Evolutionary conservation across 92 coral and sea anemone species (phyloP).

Genomic region (Paragorgia papillata): DNA sequence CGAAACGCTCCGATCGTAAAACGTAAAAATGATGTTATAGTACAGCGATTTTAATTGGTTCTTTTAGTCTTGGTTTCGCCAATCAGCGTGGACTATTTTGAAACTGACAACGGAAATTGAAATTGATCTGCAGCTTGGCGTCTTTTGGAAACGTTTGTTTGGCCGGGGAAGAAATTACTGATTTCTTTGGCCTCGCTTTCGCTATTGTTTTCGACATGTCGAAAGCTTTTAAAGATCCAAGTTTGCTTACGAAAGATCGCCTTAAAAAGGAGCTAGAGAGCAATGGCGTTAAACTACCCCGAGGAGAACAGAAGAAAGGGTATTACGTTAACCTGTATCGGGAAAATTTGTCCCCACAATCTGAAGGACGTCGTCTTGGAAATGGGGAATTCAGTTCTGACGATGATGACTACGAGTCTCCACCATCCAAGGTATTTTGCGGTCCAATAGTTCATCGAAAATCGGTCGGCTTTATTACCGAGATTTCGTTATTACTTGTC

Average conservation of each 20-base stretch:
- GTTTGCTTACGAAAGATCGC: conserved; percentile 82
- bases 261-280: conserved; percentile 74
- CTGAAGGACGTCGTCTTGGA: conserved; percentile 22
- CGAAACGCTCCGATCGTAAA: no score
- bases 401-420: conserved; percentile 72
- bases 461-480: no score
- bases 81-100: neutral
- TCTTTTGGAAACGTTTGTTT: conserved; percentile 6
- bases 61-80: neutral
- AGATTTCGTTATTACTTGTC: no score
- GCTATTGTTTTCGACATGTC: conserved; percentile 81
- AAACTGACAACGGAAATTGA: neutral
- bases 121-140: conserved; percentile 2
- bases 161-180: neutral
- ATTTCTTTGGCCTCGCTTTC: neutral
- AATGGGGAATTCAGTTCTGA: conserved; percentile 72
- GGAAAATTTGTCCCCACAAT: conserved; percentile 77
- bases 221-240: conserved; percentile 69
- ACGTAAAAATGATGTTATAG: neutral
- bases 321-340: conserved; percentile 78
- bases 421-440: conserved; percentile 59
- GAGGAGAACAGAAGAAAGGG: conserved; percentile 80
- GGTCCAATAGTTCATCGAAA: no score
- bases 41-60: neutral
- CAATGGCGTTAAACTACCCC: conserved; percentile 77